These are phyloP conservation scores for Radopholus similis DNA, from an alignment of 1,140 invertebrate genomes.

Conservation along the genomic window DNA sequence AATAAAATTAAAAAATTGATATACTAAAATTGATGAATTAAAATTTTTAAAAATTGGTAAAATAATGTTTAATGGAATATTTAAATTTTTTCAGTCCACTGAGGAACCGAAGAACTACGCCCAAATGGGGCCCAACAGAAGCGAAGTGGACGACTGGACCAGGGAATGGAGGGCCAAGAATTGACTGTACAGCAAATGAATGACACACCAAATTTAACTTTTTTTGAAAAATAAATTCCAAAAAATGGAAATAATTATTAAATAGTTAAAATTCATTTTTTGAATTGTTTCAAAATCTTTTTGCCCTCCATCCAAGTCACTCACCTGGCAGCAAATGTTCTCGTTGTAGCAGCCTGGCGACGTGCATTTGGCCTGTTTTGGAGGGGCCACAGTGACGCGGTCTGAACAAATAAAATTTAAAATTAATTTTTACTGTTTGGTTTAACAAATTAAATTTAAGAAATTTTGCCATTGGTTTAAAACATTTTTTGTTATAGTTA, in stretches of 20 bases:
- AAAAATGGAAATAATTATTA: neutral
- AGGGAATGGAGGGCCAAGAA: too few species aligned
- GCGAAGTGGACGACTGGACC: too few species aligned
- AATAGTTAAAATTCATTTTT: neutral
- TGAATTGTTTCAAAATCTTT: neutral
- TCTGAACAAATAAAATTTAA: neutral
- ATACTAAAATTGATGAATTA: too few species aligned
- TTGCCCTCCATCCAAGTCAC: neutral
- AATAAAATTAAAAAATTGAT: too few species aligned
- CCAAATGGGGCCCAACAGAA: too few species aligned
- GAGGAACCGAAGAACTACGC: too few species aligned
- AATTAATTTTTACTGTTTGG: neutral
- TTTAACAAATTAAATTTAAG: neutral
- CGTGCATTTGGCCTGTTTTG: constrained; percentile 24
- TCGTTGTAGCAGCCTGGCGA: constrained; percentile 48
- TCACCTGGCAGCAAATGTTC: constrained; percentile 40
- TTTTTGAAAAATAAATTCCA: neutral
- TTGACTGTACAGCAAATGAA: neutral
- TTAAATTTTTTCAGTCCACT: too few species aligned
- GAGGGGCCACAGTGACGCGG: constrained; percentile 12
- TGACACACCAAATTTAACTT: neutral
- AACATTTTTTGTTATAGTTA: neutral
- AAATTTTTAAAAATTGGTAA: too few species aligned
- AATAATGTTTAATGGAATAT: too few species aligned
- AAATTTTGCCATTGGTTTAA: neutral